Evolutionary conservation across 1,140 invertebrate species (phyloP), one percentile per base, ranked within the genome.

Genomic region (Hypothenemus hampei): DNA sequence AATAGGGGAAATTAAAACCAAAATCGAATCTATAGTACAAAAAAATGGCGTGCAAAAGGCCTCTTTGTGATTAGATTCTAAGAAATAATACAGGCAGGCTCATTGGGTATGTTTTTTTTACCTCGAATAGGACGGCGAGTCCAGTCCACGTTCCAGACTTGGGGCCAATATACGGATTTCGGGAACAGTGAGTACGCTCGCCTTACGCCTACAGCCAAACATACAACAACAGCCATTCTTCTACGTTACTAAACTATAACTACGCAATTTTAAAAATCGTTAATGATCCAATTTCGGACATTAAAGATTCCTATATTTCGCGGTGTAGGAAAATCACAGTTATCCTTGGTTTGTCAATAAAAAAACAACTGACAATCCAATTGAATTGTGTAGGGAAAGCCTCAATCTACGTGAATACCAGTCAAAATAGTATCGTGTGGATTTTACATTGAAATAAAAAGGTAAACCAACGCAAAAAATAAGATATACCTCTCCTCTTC

Each of bases 161-260:
- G 86, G 83, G 65, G 84, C 84, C 75, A 86, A 75, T 66, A 88
- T 85, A 67, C 84, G 81, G 66, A 87, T 87, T 74, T 84, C 82
- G 45, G 84, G 84, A 56, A 86, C 78, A 64, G 76, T 77, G 75
- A 81, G 75, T 64, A 80, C 78, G 72, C 80, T 84, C 75, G 79
- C 78, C 75, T 83, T 83, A 74, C 80, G 81, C 74, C 81, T 82
- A 77, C 60, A 69, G 63, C 68, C 66, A 72, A n/a, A 72, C 66
- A 73, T 63, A 73, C 64, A 56, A 56, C n/a, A 61, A 73, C 62
- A 65, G 62, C 63, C 66, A 68, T 63, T 63, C 62, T 70, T 64
- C 62, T 61, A 53, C 35, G 47, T 31, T 19, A 58, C n/a, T n/a
- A n/a, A n/a, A n/a, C 55, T 63, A 58, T 57, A 45, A 44, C 47